Conservation (phyloP, 2,113 vertebrate species). For the Oceanites oceanicus region DNA sequence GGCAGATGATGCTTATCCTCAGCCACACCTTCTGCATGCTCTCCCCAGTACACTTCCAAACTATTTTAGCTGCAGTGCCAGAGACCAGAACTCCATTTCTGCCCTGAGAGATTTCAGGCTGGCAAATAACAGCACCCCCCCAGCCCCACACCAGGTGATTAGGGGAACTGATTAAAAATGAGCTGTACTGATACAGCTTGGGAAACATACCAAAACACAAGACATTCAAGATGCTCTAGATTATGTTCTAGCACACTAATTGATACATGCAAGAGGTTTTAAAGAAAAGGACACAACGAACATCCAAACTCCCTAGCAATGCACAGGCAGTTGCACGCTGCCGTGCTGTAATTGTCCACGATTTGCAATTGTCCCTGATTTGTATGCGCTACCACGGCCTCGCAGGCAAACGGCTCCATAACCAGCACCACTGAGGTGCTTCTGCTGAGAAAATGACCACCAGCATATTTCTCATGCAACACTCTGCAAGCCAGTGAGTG, state of each 20-base stretch:
- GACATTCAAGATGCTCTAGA: not conserved
- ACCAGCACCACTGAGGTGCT: not conserved
- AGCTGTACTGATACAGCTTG: not conserved
- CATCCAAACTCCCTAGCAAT: not conserved
- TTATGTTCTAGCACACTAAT: not conserved
- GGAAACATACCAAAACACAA: not conserved
- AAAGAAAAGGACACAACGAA: not conserved
- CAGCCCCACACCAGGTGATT: not conserved
- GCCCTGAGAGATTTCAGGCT: not conserved
- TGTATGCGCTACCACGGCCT: rapidly evolving
- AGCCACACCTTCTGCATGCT: not conserved
- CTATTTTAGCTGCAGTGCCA: not conserved
- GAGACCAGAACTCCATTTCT: not conserved
- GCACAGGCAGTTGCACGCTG: not conserved
- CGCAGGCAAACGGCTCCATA: not conserved
- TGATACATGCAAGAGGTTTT: not conserved
- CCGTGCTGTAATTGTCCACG: rapidly evolving
- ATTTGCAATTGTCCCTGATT: rapidly evolving
- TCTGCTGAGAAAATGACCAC: not conserved
- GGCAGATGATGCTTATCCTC: not conserved
- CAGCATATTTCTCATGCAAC: not conserved
- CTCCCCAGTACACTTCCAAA: not conserved
- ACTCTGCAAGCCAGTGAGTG: not conserved
- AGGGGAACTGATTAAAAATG: not conserved
- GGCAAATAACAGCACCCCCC: not conserved